Conservation (phyloP, 1,140 invertebrate species). For the Pseudoatta argentina region DNA sequence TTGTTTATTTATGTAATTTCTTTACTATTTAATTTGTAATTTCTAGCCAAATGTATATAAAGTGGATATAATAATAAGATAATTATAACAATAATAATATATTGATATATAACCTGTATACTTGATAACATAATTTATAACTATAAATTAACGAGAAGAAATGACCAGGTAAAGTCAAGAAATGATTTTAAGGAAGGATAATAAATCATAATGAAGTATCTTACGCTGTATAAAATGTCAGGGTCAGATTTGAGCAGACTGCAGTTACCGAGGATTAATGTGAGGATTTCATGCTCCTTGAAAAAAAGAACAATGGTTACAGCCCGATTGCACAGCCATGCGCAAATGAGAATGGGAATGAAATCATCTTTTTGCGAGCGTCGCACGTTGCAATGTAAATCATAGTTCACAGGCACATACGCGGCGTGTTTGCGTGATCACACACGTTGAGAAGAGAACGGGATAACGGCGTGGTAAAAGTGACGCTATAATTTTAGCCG, state of each 20-base stretch:
- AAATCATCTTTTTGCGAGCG: constrained; percentile 64
- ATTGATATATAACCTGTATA: not conserved
- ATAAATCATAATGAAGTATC: constrained; percentile 4
- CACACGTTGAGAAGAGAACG: constrained; percentile 59
- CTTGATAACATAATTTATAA: constrained; percentile 6
- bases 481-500: constrained; percentile 75
- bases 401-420: constrained; percentile 54
- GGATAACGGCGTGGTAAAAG: constrained; percentile 64
- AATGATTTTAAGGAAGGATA: constrained; percentile 9
- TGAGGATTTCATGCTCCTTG: not conserved
- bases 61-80: not conserved
- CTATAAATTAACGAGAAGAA: not conserved
- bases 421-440: constrained; percentile 60
- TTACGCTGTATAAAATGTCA: constrained; percentile 20
- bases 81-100: constrained; percentile 3
- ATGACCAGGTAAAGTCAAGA: not conserved
- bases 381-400: constrained; percentile 66
- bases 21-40: not conserved
- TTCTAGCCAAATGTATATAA: not conserved
- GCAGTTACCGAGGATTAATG: constrained; percentile 13
- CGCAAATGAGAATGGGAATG: constrained; percentile 54
- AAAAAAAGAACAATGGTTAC: constrained; percentile 13
- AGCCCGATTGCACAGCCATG: constrained; percentile 15
- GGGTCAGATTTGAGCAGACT: constrained; percentile 17
- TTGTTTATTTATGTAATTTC: not conserved